Conservation (phyloP, 2,797 vertebrate species). For the Echeneis naucrates region DNA sequence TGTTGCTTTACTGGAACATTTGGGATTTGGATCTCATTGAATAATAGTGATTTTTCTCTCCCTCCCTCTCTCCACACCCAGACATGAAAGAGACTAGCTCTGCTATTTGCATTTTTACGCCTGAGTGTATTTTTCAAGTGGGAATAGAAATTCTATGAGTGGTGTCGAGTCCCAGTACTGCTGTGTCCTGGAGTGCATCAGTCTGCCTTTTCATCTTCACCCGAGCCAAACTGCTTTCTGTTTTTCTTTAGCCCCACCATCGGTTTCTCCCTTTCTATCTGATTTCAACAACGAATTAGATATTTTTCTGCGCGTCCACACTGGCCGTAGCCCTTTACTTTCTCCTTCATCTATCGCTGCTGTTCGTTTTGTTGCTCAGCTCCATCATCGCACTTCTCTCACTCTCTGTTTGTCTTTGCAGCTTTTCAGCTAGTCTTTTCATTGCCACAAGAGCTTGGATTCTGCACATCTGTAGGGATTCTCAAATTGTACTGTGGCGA, state of each 20-base stretch:
- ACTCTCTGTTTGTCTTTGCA: slow-evolving; percentile 44
- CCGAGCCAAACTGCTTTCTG: slow-evolving; percentile 52
- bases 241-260: slow-evolving; percentile 51
- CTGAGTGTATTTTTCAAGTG: slow-evolving; percentile 77
- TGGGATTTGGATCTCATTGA: slow-evolving; percentile 72
- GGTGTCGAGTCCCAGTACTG: slow-evolving; percentile 69
- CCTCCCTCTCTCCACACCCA: slow-evolving; percentile 45
- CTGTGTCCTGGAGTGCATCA: slow-evolving; percentile 78
- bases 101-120: slow-evolving; percentile 81
- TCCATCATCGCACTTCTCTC: slow-evolving; percentile 20
- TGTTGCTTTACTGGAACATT: slow-evolving; percentile 72
- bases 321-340: slow-evolving; percentile 12
- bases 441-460: slow-evolving; percentile 44
- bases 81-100: slow-evolving; percentile 79
- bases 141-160: slow-evolving; percentile 78
- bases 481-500: slow-evolving; percentile 60
- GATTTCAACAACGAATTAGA: slow-evolving; percentile 34
- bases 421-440: slow-evolving; percentile 54
- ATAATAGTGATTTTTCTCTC: slow-evolving; percentile 59
- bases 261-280: slow-evolving; percentile 32
- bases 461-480: slow-evolving; percentile 65
- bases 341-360: slow-evolving; percentile 23
- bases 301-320: slow-evolving; percentile 25
- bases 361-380: slow-evolving; percentile 25
- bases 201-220: slow-evolving; percentile 80